A percentile compares a stretch with the other conserved stretches of the same genome.
These are phyloP conservation scores for Alosa alosa DNA, from an alignment of 2,113 vertebrate species.

Conservation along the genomic window DNA sequence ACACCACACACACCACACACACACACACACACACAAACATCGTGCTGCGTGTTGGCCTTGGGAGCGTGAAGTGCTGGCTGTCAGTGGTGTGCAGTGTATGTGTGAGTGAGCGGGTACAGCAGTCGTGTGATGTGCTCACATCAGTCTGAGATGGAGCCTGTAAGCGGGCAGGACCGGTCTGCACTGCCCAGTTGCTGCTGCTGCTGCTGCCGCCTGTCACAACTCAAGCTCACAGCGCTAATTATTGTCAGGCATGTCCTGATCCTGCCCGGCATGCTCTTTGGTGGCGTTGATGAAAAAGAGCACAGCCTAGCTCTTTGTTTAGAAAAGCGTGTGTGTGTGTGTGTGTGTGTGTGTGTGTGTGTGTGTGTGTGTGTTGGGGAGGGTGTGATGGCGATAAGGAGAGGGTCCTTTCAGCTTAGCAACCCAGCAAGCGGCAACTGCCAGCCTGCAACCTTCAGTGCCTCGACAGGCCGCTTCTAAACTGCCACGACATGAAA, in stretches of 20 bases:
- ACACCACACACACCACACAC: neutral
- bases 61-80: constrained; percentile 4
- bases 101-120: neutral
- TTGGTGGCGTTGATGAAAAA: constrained; percentile 41
- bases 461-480: constrained; percentile 58
- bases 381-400: neutral
- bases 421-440: constrained; percentile 27
- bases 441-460: constrained; percentile 44
- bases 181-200: constrained; percentile 51
- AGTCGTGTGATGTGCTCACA: constrained; percentile 18
- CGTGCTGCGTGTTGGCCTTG: neutral
- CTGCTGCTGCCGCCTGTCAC: constrained; percentile 59
- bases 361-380: constrained; percentile 21
- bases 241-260: constrained; percentile 71
- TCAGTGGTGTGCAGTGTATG: constrained; percentile 11
- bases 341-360: neutral
- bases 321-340: constrained; percentile 47
- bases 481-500: constrained; percentile 64
- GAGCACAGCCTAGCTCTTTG: constrained; percentile 43
- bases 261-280: constrained; percentile 54
- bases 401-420: constrained; percentile 47
- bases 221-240: constrained; percentile 57
- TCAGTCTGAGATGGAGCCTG: constrained; percentile 43
- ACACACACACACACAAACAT: neutral
- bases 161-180: constrained; percentile 42